These are phyloP conservation scores for Hemiprocne comata DNA, from an alignment of 2,113 vertebrate genomes.

Conservation along the genomic window DNA sequence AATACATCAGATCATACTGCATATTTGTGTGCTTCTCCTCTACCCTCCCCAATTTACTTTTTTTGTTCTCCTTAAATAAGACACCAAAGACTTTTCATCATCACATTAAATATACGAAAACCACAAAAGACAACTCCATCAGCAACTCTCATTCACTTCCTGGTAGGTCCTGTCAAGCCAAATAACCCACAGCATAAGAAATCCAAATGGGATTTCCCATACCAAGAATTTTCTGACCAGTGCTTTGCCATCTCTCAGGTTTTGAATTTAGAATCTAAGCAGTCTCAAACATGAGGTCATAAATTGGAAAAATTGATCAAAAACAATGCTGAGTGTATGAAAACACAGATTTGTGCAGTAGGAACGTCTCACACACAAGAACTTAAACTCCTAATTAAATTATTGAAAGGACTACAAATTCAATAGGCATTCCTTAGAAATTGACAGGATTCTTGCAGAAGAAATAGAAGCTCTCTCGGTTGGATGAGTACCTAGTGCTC, in stretches of 20 bases:
- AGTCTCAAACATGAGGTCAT: not conserved
- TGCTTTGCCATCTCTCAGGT: not conserved
- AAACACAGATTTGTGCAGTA: not conserved
- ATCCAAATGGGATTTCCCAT: conserved; percentile 3
- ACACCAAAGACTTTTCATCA: conserved; percentile 2
- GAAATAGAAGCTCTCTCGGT: not conserved
- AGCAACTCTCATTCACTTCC: not conserved
- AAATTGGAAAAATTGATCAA: not conserved
- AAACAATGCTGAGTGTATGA: not conserved
- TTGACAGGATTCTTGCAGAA: not conserved
- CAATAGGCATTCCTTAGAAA: not conserved
- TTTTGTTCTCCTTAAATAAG: not conserved
- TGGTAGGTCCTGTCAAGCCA: conserved; percentile 11
- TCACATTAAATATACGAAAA: not conserved
- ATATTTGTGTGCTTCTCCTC: not conserved
- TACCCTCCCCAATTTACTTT: not conserved
- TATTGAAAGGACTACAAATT: not conserved
- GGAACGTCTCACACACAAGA: not conserved
- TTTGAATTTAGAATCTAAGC: not conserved
- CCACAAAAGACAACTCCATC: conserved; percentile 11
- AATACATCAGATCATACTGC: not conserved
- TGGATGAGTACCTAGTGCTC: not conserved
- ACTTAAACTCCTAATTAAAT: not conserved
- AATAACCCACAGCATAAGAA: conserved; percentile 35
- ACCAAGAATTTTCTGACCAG: not conserved